These are phyloP conservation scores for Atherinomorus stipes DNA, from an alignment of 2,113 vertebrate species.

Conservation along the genomic window DNA sequence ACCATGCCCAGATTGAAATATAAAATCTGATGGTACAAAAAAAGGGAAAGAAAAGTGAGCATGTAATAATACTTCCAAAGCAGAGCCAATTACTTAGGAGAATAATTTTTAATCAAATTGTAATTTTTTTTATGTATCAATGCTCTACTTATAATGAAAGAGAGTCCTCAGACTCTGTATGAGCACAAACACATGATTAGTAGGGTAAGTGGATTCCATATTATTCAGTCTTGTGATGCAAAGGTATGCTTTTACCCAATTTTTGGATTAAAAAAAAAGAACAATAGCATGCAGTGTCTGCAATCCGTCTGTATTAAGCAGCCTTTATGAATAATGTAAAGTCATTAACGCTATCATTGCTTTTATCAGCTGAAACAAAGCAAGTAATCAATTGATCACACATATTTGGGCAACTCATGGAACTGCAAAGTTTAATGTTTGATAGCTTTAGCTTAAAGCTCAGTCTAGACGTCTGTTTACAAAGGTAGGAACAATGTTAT, in stretches of 20 bases:
- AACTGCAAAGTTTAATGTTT: no score
- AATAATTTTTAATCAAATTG: neutral
- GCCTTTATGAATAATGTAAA: neutral
- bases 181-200: neutral
- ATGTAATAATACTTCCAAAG: neutral
- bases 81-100: neutral
- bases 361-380: no score
- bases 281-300: neutral
- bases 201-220: neutral
- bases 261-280: neutral
- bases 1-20: neutral
- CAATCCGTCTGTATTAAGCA: neutral
- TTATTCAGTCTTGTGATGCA: neutral
- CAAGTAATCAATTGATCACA: no score
- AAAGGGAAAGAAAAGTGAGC: neutral
- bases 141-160: neutral
- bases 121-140: neutral
- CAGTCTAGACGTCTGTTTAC: neutral
- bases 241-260: neutral
- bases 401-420: no score
- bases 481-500: neutral
- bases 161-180: neutral
- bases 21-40: neutral
- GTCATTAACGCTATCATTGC: no score
- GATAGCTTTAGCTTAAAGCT: neutral